Base-by-base conservation (phyloP, 2,797 vertebrate species). In the Lycodopsis pacificus region DNA sequence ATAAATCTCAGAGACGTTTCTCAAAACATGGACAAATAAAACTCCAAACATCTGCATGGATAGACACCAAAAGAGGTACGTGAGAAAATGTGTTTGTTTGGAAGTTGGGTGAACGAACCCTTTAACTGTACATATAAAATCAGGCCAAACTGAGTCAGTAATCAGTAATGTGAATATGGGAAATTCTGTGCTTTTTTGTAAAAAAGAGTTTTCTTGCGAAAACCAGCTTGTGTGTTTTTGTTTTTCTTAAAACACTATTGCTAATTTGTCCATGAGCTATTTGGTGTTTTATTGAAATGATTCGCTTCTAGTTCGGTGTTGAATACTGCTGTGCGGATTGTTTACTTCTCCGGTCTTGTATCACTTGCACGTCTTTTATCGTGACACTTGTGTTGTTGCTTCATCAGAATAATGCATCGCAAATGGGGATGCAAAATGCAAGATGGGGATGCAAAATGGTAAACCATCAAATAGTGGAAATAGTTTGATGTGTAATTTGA, bases 401-500 rank as follows among this genome's bases (percentile, higher is more conserved):
- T 54, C 3, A 15, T 56, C 32, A 42, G 22, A 42, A 15, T 65
- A 57, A 46, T 42, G 48, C 22, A 57, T 66, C 14, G 7, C 32
- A 76, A 40, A 46, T 19, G 44, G 44, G 44, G 44, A 46, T 19
- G n/a, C 11, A 14, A 5, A 44, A 44, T 15, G 42, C 4, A 44
- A 17, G 9, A 36, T n/a, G 1, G 51, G 34, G 46, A 46, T 53
- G 25, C 65, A 80, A 82, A 80, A 74, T 56, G 40, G 44, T 59
- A 1, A 17, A 36, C 6, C 25, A 4, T 19, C 13, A 57, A 20
- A 54, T 2, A 48, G 44, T 32, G 11, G 22, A 34, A 54, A 42
- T 40, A 12, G 5, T 44, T 65, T 19, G 10, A 2, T 38, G 27
- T 64, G 53, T 54, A 6, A 71, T 61, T 46, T 15, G 3, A 10